Percentiles rank a stretch among this genome's conserved stretches.
These are phyloP conservation scores for Parauchenoglanis ngamensis DNA, from an alignment of 2,797 vertebrate genomes.

Conservation along the genomic window DNA sequence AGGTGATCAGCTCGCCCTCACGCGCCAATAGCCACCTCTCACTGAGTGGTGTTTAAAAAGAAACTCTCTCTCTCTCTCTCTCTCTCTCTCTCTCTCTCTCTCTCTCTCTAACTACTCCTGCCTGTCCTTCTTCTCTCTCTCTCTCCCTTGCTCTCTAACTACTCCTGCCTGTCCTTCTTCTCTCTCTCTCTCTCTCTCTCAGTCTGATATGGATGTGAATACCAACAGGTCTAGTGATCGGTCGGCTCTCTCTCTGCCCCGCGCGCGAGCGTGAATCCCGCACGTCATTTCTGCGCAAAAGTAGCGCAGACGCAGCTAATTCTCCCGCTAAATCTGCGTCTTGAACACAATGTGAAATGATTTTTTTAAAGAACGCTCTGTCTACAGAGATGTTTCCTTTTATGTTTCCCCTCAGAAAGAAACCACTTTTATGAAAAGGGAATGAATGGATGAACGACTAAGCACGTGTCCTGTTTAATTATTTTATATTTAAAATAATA, in stretches of 20 bases:
- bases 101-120: slow-evolving; percentile 15
- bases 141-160: slow-evolving; percentile 20
- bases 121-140: slow-evolving; percentile 4
- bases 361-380: neutral
- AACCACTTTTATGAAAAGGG: neutral
- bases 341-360: neutral
- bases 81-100: slow-evolving; percentile 23
- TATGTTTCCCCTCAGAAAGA: neutral
- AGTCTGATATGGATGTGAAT: slow-evolving; percentile 40
- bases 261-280: neutral
- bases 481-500: no score
- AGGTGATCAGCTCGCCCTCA: slow-evolving; percentile 32
- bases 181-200: slow-evolving; percentile 9
- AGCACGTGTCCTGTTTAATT: neutral
- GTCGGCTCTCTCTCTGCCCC: no score
- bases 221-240: slow-evolving; percentile 43
- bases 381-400: neutral
- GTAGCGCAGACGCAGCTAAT: neutral
- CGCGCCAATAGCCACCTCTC: slow-evolving; percentile 61
- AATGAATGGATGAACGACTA: neutral
- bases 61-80: slow-evolving; percentile 17
- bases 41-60: slow-evolving; percentile 62
- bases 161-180: neutral
- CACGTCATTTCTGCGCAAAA: neutral
- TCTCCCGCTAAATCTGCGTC: neutral